Conservation (phyloP, 1,140 invertebrate genomes). For the Elymnias hypermnestra region DNA sequence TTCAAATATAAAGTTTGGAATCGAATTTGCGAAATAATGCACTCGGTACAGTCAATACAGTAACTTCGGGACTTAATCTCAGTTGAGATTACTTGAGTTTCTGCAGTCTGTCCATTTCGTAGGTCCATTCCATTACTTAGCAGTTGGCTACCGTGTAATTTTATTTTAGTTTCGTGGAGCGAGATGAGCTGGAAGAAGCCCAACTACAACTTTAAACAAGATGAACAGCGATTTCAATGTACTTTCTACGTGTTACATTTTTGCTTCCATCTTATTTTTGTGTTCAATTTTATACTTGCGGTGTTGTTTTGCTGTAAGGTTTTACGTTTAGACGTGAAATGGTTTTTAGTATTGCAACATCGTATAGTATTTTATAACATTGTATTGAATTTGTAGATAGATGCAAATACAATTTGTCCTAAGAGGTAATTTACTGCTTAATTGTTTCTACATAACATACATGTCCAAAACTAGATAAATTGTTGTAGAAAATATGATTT, state of each 20-base stretch:
- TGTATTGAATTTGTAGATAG: too few species aligned
- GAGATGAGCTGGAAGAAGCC: constrained; percentile 35
- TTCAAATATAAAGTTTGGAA: constrained; percentile 29
- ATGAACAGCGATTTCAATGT: constrained; percentile 35
- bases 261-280: background rate
- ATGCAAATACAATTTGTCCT: too few species aligned
- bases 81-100: constrained; percentile 49
- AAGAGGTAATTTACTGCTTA: too few species aligned
- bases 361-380: too few species aligned
- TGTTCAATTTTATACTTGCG: background rate
- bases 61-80: constrained; percentile 63
- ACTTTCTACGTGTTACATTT: constrained; percentile 16
- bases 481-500: too few species aligned
- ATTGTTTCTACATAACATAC: too few species aligned
- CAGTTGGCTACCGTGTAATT: constrained; percentile 40
- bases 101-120: constrained; percentile 34
- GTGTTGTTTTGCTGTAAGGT: background rate
- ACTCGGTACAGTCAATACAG: constrained; percentile 45
- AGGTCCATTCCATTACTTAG: constrained; percentile 54
- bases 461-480: too few species aligned
- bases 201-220: constrained; percentile 48
- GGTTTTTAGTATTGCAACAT: too few species aligned
- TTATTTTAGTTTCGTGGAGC: constrained; percentile 35
- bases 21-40: constrained; percentile 55
- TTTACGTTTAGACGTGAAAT: background rate